These are phyloP conservation scores for Drosophila vallismaia DNA, from an alignment of 2,888 invertebrate species.

Conservation along the genomic window DNA sequence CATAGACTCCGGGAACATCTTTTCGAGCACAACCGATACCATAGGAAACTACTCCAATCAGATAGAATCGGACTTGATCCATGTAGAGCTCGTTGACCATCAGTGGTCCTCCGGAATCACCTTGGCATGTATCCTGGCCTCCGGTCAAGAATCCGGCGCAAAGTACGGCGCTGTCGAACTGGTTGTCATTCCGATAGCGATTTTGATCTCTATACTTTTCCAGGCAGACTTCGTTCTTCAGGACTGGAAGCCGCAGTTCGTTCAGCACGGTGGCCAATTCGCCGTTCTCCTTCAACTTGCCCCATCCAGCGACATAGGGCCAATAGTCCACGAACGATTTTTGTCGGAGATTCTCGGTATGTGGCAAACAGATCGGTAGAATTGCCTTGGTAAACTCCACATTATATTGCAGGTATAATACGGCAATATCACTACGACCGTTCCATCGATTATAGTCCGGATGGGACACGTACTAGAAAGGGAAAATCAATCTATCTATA, in stretches of 20 bases:
- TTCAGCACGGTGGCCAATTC: conserved; percentile 87
- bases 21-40: conserved; percentile 87
- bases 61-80: conserved; percentile 78
- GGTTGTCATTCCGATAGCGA: conserved; percentile 73
- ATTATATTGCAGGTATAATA: conserved; percentile 87
- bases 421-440: conserved; percentile 91
- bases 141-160: conserved; percentile 82
- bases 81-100: conserved; percentile 77
- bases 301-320: conserved; percentile 90
- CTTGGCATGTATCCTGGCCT: conserved; percentile 83
- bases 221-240: conserved; percentile 86
- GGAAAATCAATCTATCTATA: not conserved
- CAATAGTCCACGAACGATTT: conserved; percentile 86
- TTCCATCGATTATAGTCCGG: conserved; percentile 77
- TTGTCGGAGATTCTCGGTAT: conserved; percentile 85
- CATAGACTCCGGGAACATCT: conserved; percentile 87
- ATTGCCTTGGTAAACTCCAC: conserved; percentile 86
- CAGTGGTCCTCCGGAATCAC: conserved; percentile 83
- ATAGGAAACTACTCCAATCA: conserved; percentile 88
- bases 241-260: conserved; percentile 90
- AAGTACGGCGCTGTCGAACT: conserved; percentile 81
- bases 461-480: conserved; percentile 53
- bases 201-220: conserved; percentile 73
- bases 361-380: conserved; percentile 91
- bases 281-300: conserved; percentile 85